Conservation (phyloP, 2,797 vertebrate genomes). For the Erpetoichthys calabaricus region DNA sequence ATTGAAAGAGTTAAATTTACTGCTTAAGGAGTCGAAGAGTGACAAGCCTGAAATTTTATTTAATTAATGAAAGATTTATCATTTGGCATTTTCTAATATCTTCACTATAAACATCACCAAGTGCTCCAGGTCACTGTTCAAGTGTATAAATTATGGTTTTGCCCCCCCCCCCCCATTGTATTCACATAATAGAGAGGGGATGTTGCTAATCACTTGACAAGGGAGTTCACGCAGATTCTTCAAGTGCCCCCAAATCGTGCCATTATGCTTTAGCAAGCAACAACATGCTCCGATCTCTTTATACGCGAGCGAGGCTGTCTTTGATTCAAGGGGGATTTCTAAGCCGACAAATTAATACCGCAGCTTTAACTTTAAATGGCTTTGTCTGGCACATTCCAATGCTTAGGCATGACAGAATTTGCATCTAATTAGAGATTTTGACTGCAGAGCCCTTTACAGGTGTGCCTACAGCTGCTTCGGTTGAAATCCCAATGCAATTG, state of each 20-base stretch:
- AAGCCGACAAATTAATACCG: neutral
- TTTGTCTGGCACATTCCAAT: neutral
- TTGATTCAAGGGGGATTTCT: slow-evolving; percentile 1
- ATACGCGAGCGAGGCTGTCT: neutral
- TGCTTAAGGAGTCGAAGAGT: too few relatives aligned
- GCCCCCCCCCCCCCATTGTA: too few relatives aligned
- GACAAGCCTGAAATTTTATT: too few relatives aligned
- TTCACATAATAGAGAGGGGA: too few relatives aligned
- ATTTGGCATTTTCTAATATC: too few relatives aligned
- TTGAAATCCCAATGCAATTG: neutral
- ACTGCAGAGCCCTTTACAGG: neutral
- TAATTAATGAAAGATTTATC: too few relatives aligned
- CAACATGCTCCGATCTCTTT: neutral
- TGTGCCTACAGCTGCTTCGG: neutral
- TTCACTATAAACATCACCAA: too few relatives aligned
- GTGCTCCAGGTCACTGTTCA: too few relatives aligned
- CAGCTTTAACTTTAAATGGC: slow-evolving; percentile 1
- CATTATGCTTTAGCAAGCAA: neutral
- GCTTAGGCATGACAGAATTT: neutral
- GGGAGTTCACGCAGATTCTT: neutral
- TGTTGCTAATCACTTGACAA: neutral
- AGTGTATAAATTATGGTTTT: too few relatives aligned
- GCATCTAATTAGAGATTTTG: neutral
- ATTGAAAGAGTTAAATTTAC: too few relatives aligned
- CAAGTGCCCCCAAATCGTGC: neutral